These are phyloP conservation scores for Gandaritis pyraliata DNA, from an alignment of 2,888 invertebrate genomes.

Conservation along the genomic window DNA sequence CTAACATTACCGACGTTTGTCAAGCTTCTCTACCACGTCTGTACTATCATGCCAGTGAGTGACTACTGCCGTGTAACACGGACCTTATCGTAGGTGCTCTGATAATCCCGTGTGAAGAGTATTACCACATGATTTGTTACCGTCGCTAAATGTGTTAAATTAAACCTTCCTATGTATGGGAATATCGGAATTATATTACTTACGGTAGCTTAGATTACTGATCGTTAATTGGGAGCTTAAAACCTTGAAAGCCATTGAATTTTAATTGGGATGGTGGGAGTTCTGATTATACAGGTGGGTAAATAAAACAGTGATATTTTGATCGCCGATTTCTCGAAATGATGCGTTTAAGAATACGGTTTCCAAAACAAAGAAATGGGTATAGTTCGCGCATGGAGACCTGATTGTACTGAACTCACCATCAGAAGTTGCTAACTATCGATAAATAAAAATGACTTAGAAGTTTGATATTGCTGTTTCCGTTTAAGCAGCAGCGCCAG, in stretches of 20 bases:
- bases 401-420: too few species aligned
- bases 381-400: too few species aligned
- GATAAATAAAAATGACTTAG: too few species aligned
- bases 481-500: too few species aligned
- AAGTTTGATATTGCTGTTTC: too few species aligned
- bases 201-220: conserved; percentile 34
- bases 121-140: conserved; percentile 43
- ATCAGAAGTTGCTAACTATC: too few species aligned
- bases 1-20: too few species aligned
- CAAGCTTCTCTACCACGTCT: not conserved
- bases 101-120: conserved; percentile 44
- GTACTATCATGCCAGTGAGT: conserved; percentile 3
- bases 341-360: too few species aligned
- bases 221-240: conserved; percentile 30
- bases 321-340: not conserved
- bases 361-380: too few species aligned
- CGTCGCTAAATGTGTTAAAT: conserved; percentile 38
- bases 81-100: conserved; percentile 28
- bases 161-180: conserved; percentile 35
- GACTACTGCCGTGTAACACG: conserved; percentile 18
- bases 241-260: conserved; percentile 22
- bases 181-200: conserved; percentile 35
- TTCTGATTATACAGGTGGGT: conserved; percentile 10
- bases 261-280: conserved; percentile 22
- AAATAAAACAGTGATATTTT: conserved; percentile 7